phyloP scores from a whole-genome alignment of 2,113 vertebrate genomes.

The Clarias gariepinus region DNA sequence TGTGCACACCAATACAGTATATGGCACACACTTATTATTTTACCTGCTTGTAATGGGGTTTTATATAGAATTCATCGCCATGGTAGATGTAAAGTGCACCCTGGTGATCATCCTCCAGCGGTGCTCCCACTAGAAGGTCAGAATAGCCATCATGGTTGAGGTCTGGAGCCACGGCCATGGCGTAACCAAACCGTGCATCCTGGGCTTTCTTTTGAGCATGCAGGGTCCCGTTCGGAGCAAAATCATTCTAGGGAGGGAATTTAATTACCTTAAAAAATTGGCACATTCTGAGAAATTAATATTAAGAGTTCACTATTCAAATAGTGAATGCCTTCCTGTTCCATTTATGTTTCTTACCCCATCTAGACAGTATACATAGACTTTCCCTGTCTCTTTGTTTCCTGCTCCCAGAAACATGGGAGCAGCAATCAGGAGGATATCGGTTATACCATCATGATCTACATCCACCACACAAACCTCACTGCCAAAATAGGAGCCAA shows the following conservation, averaged over 20 bases:
- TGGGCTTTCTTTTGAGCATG: constrained; percentile 75
- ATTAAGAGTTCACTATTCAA: too few relatives aligned
- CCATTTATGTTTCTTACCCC: constrained; percentile 73
- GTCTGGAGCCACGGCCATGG: constrained; percentile 80
- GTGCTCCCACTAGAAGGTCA: constrained; percentile 86
- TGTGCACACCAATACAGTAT: neutral
- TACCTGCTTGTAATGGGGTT: constrained; percentile 80
- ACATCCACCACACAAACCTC: constrained; percentile 87
- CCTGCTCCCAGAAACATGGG: constrained; percentile 90
- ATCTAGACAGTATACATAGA: constrained; percentile 86
- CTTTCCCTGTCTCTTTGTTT: constrained; percentile 85
- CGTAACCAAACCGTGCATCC: constrained; percentile 88
- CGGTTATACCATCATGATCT: constrained; percentile 82
- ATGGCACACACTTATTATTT: neutral
- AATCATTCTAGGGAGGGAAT: constrained; percentile 65
- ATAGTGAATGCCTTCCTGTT: neutral
- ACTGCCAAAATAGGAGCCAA: constrained; percentile 94
- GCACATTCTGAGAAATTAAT: neutral
- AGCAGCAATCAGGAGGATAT: constrained; percentile 88
- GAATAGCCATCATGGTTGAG: constrained; percentile 86
- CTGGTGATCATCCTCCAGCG: constrained; percentile 87
- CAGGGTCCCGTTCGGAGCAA: constrained; percentile 79
- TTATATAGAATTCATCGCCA: constrained; percentile 71
- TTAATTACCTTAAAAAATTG: neutral
- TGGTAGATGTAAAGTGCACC: constrained; percentile 92